Conservation (phyloP, 1,140 invertebrate species). For the Bacillus rossius region DNA sequence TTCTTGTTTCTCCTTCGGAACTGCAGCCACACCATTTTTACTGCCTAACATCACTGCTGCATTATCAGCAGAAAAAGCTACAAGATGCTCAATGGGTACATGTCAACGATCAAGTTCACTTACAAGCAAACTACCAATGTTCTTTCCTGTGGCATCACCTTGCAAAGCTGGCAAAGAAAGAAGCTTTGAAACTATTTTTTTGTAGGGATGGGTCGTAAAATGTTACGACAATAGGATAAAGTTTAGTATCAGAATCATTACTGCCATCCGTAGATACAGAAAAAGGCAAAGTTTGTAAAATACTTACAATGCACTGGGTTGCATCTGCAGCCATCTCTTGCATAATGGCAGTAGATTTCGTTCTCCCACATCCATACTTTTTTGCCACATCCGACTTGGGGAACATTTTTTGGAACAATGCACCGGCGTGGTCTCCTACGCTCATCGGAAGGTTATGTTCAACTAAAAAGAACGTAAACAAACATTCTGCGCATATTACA, state of each 20-base stretch:
- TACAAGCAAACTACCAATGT: neutral
- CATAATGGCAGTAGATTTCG: neutral
- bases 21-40: neutral
- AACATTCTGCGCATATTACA: neutral
- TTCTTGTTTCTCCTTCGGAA: neutral
- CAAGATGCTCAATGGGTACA: neutral
- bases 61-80: neutral
- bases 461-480: neutral
- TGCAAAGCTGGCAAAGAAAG: neutral
- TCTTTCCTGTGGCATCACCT: slow-evolving; percentile 1
- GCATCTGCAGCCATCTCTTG: neutral
- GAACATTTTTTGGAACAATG: neutral
- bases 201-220: neutral
- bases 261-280: neutral
- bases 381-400: neutral
- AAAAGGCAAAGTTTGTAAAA: neutral
- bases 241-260: neutral
- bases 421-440: neutral
- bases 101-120: too few relatives aligned
- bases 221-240: slow-evolving; percentile 2
- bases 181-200: neutral
- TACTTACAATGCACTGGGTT: neutral
- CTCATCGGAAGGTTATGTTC: neutral
- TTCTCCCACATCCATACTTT: neutral
- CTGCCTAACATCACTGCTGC: neutral